Base-by-base conservation (phyloP, 2,113 vertebrate genomes). In the Pollimyrus isidori region DNA sequence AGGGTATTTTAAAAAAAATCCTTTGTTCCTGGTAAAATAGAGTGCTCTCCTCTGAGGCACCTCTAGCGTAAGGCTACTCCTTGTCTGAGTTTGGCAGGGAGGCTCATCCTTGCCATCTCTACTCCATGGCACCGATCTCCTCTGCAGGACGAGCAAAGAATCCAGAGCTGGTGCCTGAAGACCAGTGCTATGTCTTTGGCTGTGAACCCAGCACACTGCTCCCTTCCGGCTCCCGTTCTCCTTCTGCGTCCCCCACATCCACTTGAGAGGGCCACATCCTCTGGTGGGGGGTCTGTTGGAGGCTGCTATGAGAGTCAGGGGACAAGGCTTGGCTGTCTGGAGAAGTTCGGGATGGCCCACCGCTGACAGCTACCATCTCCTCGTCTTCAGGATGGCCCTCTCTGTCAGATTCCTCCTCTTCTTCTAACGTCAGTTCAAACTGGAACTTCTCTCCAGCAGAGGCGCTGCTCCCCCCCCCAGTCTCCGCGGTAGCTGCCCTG, bases 401-500 rank as follows among this genome's bases (percentile, higher is more conserved):
- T 0, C 92, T 92, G 21, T 97, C 97, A 0, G 94, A 95, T 2
- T 97, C 96, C 6, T 96, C 96, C 35, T 96, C 96, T 65, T 96
- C 96, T 89, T 97, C 96, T 92, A 97, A 90, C 0, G 96, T 97
- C 92, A 97, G 92, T 92, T 96, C 95, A 0, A 98, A 97, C 92
- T 97, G 96, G 94, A 97, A 97, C 91, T 97, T 97, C 69, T 97
- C 96, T 0, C 92, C 90, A 0, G 90, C 49, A 1, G 90, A 83
- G 46, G 90, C 13, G 49, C 90, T 45, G 35, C 0, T 93, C 91
- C 93, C 23, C 90, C 93, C 6, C 42, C 93, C 89, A 80, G 93
- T 91, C 91, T 95, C 95, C 91, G 91, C 0, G 93, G 92, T 93
- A 26, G 87, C 80, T 0, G 2, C 52, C 0, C 86, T 6, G 0